These are phyloP conservation scores for Silurus lanzhouensis DNA, from an alignment of 2,797 vertebrate species.

Conservation along the genomic window DNA sequence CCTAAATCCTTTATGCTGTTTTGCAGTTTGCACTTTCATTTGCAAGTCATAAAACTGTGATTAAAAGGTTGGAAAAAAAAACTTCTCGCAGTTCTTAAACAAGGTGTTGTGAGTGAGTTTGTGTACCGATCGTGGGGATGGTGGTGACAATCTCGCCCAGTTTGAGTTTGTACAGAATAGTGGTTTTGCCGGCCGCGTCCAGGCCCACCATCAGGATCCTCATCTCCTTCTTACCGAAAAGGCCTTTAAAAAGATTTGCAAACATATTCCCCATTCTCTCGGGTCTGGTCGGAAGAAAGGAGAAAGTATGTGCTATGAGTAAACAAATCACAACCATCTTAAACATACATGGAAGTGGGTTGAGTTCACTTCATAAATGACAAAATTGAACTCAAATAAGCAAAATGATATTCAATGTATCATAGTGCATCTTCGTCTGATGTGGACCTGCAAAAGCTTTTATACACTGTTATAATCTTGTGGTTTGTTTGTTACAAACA, in stretches of 20 bases:
- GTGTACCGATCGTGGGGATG: constrained; percentile 93
- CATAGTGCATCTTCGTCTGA: background rate
- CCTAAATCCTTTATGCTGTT: background rate
- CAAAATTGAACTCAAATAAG: background rate
- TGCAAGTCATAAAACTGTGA: background rate
- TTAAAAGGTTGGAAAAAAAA: too few relatives aligned
- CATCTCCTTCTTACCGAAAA: constrained; percentile 89
- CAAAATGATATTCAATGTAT: background rate
- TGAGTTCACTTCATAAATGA: background rate
- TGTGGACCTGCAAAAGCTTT: background rate
- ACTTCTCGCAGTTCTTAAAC: background rate
- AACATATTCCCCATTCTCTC: constrained; percentile 84
- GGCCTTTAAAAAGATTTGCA: constrained; percentile 78
- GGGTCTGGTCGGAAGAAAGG: constrained; percentile 55
- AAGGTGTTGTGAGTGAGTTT: background rate
- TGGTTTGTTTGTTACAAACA: background rate
- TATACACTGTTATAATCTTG: too few relatives aligned
- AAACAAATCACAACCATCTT: too few relatives aligned
- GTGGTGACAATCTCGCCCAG: constrained; percentile 97
- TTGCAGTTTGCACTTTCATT: background rate
- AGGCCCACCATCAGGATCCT: constrained; percentile 89
- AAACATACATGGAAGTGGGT: background rate
- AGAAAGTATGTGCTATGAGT: background rate
- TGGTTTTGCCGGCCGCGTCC: constrained; percentile 94
- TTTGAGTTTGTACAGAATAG: constrained; percentile 97